A percentile compares a stretch with the other conserved stretches of the same genome.
These are phyloP conservation scores for Apamea sordens DNA, from an alignment of 2,888 invertebrate genomes.

Conservation along the genomic window DNA sequence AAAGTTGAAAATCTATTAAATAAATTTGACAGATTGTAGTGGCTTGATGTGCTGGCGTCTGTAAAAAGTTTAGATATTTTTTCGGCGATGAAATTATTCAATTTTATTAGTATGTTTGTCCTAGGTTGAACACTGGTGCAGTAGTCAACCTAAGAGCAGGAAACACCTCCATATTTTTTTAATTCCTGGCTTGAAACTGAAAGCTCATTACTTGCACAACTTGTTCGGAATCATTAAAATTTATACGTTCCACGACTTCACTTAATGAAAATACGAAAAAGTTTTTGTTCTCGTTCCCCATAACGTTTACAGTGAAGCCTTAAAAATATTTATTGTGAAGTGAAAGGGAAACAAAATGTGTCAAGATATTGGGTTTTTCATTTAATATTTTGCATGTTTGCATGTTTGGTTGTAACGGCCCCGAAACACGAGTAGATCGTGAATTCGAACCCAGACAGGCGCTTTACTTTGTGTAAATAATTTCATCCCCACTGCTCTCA, in stretches of 20 bases:
- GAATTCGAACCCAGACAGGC: neutral
- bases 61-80: neutral
- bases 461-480: neutral
- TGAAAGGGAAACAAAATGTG: conserved; percentile 46
- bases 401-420: neutral
- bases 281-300: conserved; percentile 64
- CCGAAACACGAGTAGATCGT: neutral
- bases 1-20: no score
- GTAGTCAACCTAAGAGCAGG: neutral
- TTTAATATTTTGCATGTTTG: neutral
- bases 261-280: conserved; percentile 81
- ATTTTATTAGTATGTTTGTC: neutral
- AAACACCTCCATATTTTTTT: conserved; percentile 53
- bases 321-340: conserved; percentile 57
- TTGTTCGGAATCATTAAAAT: conserved; percentile 85
- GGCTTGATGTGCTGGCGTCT: no score
- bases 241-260: conserved; percentile 81
- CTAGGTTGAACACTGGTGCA: neutral
- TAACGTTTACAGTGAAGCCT: conserved; percentile 66
- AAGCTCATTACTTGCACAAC: conserved; percentile 82
- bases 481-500: neutral
- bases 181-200: conserved; percentile 69
- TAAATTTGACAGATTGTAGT: no score
- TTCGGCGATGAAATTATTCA: neutral
- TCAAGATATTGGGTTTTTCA: conserved; percentile 30